phyloP scores from a whole-genome alignment of 2,113 vertebrate genomes.

The Microcebus ravelobensis region DNA sequence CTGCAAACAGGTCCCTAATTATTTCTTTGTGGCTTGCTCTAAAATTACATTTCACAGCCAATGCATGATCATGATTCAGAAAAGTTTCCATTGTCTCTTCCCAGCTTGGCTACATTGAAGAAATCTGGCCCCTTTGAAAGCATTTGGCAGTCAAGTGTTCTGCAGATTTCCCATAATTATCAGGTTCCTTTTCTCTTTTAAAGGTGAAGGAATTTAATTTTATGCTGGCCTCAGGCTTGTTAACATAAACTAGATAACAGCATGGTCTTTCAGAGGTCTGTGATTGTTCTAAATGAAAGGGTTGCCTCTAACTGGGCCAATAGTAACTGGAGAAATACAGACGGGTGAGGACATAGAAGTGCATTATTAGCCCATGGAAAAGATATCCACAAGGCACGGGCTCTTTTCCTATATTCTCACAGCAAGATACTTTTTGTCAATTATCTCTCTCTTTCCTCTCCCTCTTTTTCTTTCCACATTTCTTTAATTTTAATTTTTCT shows the following conservation, averaged over 20 bases:
- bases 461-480: not conserved
- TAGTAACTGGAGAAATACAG: not conserved
- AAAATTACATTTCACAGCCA: constrained; percentile 19
- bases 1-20: not conserved
- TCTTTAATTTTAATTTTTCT: not conserved
- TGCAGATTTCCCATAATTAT: not conserved
- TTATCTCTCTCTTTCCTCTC: not conserved
- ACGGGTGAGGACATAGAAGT: fast-evolving
- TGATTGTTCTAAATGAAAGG: not conserved
- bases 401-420: not conserved
- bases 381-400: fast-evolving
- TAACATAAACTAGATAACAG: not conserved
- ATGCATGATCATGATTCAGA: not conserved
- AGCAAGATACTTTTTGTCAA: not conserved
- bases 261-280: not conserved
- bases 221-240: not conserved
- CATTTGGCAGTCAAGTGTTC: not conserved
- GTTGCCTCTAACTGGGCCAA: not conserved
- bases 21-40: constrained; percentile 49
- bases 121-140: constrained; percentile 1
- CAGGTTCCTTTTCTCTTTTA: constrained; percentile 31
- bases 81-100: not conserved
- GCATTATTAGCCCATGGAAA: fast-evolving
- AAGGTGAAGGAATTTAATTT: constrained; percentile 42
- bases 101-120: not conserved